Base-by-base conservation (phyloP, 2,113 vertebrate species). In the Propithecus coquereli region DNA sequence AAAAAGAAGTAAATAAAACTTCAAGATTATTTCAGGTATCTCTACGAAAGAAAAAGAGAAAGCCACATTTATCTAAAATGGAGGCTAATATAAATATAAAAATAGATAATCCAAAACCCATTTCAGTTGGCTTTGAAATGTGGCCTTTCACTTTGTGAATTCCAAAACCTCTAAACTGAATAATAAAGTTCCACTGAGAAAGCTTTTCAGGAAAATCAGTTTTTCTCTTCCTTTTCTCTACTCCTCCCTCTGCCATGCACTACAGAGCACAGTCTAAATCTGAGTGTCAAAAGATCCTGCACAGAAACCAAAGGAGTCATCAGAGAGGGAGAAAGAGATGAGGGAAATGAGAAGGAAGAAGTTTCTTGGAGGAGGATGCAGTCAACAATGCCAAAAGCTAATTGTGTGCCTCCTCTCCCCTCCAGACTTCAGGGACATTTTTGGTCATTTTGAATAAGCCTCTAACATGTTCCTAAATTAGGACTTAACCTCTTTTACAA, bases 91-190 rank as follows among this genome's bases (percentile, higher is more conserved):
- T 7, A 52, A 93, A 71, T 57, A 59, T 0, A 73, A 30, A 27
- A 81, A 85, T 4, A 79, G 43, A 59, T 40, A 74, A 74, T 18
- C 61, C 61, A 76, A 95, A 80, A 10, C 5, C 34, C 32, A 71
- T 30, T 82, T 23, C 81, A 96, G 54, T 18, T 73, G 80, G 47
- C 77, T 94, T 77, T 89, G 83, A 45, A 88, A 96, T 68, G 77
- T 65, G 71, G 45, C 76, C 94, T 82, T 97, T 52, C 5, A 40
- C 83, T 81, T 57, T 6, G 20, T 47, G 18, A 93, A 87, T 77
- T 71, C n/a, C 74, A 86, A 68, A 96, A 89, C 14, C 23, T 43
- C 52, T 73, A 87, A 80, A 80, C 32, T 73, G 92, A 94, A 86
- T 32, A 59, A 43, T 34, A 66, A 95, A 57, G 30, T 74, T 95